Evolutionary conservation across 1,140 invertebrate genomes (phyloP), one percentile per base, ranked within the genome.

Genomic region (Bombus balteatus): DNA sequence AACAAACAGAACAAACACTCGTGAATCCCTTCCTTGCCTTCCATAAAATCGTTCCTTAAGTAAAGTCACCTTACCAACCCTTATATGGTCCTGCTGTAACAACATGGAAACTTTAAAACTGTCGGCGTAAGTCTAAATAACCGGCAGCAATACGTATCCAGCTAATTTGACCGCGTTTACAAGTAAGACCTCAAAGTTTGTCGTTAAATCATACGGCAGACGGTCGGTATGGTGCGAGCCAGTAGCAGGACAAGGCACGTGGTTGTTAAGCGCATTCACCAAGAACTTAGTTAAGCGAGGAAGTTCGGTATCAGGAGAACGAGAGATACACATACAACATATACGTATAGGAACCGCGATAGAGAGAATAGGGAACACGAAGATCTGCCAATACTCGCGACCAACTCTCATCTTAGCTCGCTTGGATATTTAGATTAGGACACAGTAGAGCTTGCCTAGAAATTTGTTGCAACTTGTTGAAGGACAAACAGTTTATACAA

Each of bases 141-240:
- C 65, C 65, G 37, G 3, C 57, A 13, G 77, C 10, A 78, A 89
- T 87, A 77, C 88, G 77, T 88, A 89, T 70, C 66, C 84, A 47
- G 71, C 43, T 89, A 89, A 89, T 89, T 89, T 86, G 80, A 66
- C 68, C 72, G n/a, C 65, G 76, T 89, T 88, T 74, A 66, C 71
- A 76, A 65, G 79, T 73, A 83, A 80, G 84, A 57, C 66, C 81
- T 39, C 32, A 75, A 89, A 89, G 84, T 89, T 89, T 62, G 34
- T 39, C 57, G 57, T 89, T 85, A 82, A 85, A 90, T 86, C 80
- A 88, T 68, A 43, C 34, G 70, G 65, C 66, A 76, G 88, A 89
- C 79, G 77, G 37, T 89, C 59, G 43, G 74, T 57, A 53, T 22
- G 59, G 65, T n/a, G 18, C 62, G 39, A 43, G 22, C 37, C 6